Percentiles rank a stretch among this genome's conserved stretches.
These are phyloP conservation scores for Dendrocincla fuliginosa DNA, from an alignment of 2,797 vertebrate genomes.

Conservation along the genomic window DNA sequence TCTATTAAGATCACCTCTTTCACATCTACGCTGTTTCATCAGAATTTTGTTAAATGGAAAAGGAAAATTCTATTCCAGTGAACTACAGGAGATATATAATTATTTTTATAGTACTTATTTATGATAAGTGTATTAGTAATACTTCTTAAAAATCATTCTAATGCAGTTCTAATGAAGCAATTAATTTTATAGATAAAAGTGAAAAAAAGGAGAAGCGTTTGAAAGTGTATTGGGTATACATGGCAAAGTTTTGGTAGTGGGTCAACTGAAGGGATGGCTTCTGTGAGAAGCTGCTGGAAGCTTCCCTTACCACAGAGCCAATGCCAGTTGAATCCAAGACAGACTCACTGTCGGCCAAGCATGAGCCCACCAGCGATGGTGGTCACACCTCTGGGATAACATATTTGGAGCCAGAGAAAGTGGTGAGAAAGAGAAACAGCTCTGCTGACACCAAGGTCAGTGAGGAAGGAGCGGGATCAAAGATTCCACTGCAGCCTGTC, in stretches of 20 bases:
- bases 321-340: not conserved
- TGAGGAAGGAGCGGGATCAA: not conserved
- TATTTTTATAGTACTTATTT: not conserved
- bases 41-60: not conserved
- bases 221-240: not conserved
- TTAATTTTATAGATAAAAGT: not conserved
- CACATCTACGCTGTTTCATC: not conserved
- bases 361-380: no score
- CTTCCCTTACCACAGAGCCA: not conserved
- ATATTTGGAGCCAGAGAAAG: not conserved
- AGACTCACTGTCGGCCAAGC: no score
- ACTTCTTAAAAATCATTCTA: not conserved
- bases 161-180: not conserved
- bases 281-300: not conserved
- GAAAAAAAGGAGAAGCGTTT: not conserved
- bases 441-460: not conserved
- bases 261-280: fast-evolving
- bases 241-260: not conserved
- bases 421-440: fast-evolving
- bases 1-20: not conserved
- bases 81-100: not conserved
- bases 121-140: not conserved
- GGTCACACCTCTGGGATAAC: not conserved
- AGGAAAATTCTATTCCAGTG: not conserved
- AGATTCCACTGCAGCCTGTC: fast-evolving